phyloP scores from a whole-genome alignment of 2,888 invertebrate genomes.

The Himalopsyche anomala region DNA sequence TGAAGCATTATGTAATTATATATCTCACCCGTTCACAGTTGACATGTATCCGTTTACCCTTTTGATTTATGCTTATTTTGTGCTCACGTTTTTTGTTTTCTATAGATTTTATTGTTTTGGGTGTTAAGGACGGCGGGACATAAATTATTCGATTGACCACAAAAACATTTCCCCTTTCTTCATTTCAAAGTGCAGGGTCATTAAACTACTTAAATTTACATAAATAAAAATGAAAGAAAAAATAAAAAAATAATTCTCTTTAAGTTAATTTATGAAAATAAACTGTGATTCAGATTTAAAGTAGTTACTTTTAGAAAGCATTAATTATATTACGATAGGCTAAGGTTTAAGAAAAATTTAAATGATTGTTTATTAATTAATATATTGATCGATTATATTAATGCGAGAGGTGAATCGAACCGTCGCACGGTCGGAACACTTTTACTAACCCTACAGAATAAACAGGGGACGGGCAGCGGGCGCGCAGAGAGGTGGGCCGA shows the following conservation, averaged over 20 bases:
- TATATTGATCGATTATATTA: slow-evolving; percentile 65
- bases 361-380: slow-evolving; percentile 64
- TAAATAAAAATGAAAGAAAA: slow-evolving; percentile 70
- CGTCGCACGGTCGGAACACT: slow-evolving; percentile 41
- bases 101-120: not conserved
- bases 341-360: slow-evolving; percentile 63
- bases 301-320: slow-evolving; percentile 68
- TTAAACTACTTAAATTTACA: slow-evolving; percentile 65
- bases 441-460: slow-evolving; percentile 44
- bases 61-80: not conserved
- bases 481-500: not conserved
- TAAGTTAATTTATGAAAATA: slow-evolving; percentile 72
- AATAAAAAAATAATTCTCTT: slow-evolving; percentile 71
- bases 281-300: slow-evolving; percentile 79
- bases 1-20: not conserved
- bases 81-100: not conserved
- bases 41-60: not conserved
- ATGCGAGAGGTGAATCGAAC: slow-evolving; percentile 46
- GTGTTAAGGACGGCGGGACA: not conserved
- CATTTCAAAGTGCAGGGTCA: slow-evolving; percentile 66
- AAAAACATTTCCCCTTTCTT: slow-evolving; percentile 57
- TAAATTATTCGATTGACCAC: slow-evolving; percentile 41
- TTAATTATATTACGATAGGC: slow-evolving; percentile 58
- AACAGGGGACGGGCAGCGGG: slow-evolving; percentile 8
- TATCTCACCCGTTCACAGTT: not conserved